Base-by-base conservation (phyloP, 2,888 invertebrate genomes). In the Hartigia nigra region DNA sequence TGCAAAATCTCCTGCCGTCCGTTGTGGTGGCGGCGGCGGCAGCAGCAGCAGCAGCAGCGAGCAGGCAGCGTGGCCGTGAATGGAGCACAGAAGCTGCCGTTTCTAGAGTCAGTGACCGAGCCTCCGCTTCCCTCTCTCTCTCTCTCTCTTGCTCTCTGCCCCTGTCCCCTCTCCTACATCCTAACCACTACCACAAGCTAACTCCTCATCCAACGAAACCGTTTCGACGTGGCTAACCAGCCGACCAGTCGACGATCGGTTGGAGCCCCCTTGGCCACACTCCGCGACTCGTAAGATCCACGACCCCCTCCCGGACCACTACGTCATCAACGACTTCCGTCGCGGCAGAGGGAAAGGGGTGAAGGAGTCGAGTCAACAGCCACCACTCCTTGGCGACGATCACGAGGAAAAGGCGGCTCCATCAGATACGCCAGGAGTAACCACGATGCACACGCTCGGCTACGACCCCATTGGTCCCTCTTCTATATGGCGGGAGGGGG, bases 41-140 rank as follows among this genome's bases (percentile, higher is more conserved):
- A 76, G 78, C 74, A 72, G 74, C 72, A 75, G 76, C 39, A 77
- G 82, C 74, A 76, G 79, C 76, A 74, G 78, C 85, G 83, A 87
- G 87, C 85, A 89, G 87, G 88, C 87, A 87, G 88, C 87, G 89
- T 85, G 84, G 84, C 84, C 84, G 87, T 88, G 89, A 88, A 89
- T 88, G 89, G 88, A 88, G 84, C 84, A 85, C 85, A 84, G 87
- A 85, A 86, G 85, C 85, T 84, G 81, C 82, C 79, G 84, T 87
- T 87, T 85, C 86, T 86, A 92, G 92, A 91, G 91, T 92, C 91
- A 92, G 89, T 91, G 92, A 89, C 90, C 92, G 92, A 92, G 92
- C 77, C 80, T 84, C 84, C 82, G 82, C 88, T 86, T 87, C 86
- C 89, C 80, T 37, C 75, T 74, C 75, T 37, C 69, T 35, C 36